Evolutionary conservation across 2,888 invertebrate species (phyloP).

Genomic region (Harpalus rubripes): DNA sequence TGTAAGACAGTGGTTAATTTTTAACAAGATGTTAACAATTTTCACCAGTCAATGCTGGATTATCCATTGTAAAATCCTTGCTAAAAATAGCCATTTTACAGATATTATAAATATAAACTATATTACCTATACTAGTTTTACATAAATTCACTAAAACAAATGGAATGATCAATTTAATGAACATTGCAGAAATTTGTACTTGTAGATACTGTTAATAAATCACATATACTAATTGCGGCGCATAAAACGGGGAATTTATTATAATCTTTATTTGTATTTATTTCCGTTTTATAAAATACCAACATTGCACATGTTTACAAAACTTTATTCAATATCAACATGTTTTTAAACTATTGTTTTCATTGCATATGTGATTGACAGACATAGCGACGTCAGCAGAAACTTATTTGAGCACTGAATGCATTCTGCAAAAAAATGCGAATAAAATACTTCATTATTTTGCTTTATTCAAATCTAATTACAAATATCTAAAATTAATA

Average conservation of each 20-base stretch:
- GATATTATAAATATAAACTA: neutral
- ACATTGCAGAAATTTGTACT: conserved; percentile 18
- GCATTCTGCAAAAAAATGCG: too few relatives aligned
- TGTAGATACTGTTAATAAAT: neutral
- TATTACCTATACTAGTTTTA: conserved; percentile 14
- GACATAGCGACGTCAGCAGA: neutral
- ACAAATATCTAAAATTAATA: too few relatives aligned
- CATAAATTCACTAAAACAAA: conserved; percentile 6
- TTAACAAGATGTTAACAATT: too few relatives aligned
- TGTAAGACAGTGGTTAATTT: too few relatives aligned
- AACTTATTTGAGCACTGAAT: neutral
- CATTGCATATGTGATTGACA: neutral
- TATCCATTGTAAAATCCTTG: too few relatives aligned
- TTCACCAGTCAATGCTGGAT: too few relatives aligned
- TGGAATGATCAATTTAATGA: neutral
- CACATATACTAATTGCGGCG: too few relatives aligned
- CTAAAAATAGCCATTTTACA: too few relatives aligned
- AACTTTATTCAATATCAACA: neutral
- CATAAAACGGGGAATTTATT: neutral
- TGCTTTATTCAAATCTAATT: too few relatives aligned
- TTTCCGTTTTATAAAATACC: neutral
- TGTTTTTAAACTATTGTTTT: neutral
- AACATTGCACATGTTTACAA: neutral
- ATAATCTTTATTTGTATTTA: neutral
- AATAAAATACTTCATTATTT: too few relatives aligned